phyloP scores from a whole-genome alignment of 2,113 vertebrate species.

The Ailurus styani region DNA sequence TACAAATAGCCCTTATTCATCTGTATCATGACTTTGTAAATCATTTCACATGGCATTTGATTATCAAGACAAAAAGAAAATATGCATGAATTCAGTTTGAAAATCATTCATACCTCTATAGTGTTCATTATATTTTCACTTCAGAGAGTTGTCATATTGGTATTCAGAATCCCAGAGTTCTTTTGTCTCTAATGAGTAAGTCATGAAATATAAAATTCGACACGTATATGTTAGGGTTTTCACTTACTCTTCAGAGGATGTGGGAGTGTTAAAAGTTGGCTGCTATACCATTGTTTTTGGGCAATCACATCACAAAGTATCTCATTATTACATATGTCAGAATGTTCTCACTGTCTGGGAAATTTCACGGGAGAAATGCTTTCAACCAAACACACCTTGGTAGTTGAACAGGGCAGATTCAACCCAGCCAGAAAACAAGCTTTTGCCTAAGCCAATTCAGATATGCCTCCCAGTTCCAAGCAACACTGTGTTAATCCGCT shows the following conservation, averaged over 20 bases:
- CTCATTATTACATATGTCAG: not conserved
- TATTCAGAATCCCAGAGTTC: not conserved
- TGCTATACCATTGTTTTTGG: not conserved
- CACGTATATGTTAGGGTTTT: not conserved
- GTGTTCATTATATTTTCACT: not conserved
- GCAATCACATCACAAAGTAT: not conserved
- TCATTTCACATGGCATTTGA: not conserved
- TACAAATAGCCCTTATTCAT: not conserved
- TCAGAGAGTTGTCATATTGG: not conserved
- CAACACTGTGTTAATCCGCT: not conserved
- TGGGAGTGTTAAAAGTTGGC: not conserved
- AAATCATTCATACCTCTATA: not conserved
- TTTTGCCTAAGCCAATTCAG: not conserved
- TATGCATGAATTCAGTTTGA: not conserved
- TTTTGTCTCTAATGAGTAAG: not conserved
- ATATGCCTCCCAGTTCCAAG: not conserved
- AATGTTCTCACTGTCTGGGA: slow-evolving; percentile 20
- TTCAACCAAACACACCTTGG: not conserved
- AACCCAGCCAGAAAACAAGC: not conserved
- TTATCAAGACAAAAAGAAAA: not conserved
- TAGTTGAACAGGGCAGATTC: not conserved
- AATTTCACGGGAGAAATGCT: not conserved
- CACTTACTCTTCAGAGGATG: not conserved
- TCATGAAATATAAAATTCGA: not conserved
- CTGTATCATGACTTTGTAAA: not conserved